Evolutionary conservation across 2,888 invertebrate genomes (phyloP), one percentile per base, ranked within the genome.

Genomic region (Idaea straminata): DNA sequence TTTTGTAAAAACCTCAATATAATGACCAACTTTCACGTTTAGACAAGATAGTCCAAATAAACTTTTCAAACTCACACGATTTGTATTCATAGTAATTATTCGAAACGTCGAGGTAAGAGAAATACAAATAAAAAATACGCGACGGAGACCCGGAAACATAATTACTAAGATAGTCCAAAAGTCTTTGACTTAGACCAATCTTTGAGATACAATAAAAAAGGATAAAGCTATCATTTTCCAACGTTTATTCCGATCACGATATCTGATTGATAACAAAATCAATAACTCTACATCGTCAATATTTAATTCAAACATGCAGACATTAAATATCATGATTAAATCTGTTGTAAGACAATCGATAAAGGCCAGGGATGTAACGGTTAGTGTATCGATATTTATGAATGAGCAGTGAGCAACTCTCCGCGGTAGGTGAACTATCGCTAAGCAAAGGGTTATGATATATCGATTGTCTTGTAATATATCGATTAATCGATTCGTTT

Each of bases 361-460:
- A 85, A 83, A 80, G 80, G 78, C 80, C 78, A 77, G 82, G 80
- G 84, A 82, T 83, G 85, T 88, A 87, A 87, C 86, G 84, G 88
- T 87, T 82, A 25, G 25, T 78, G 75, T 67, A 70, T 77, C 77
- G 74, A 82, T 82, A 84, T 87, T 90, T 90, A 89, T 89, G 89
- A 89, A 89, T 87, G 85, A 83, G 82, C 75, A 77, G 78, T 76
- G 71, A 79, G 78, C 75, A 77, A 77, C 76, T 70, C 79, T 78
- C 76, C 78, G 86, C 85, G 83, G 87, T 85, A 83, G 83, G 86
- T 85, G 79, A 78, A 73, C 74, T 72, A 73, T 74, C 79, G 77
- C 77, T 80, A 67, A 72, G 74, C 80, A 72, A 68, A 82, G 81
- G 81, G 74, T 80, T 64, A 69, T 76, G 36, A 59, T 63, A 25